phyloP scores from a whole-genome alignment of 2,797 vertebrate genomes.

The Setipinna tenuifilis region DNA sequence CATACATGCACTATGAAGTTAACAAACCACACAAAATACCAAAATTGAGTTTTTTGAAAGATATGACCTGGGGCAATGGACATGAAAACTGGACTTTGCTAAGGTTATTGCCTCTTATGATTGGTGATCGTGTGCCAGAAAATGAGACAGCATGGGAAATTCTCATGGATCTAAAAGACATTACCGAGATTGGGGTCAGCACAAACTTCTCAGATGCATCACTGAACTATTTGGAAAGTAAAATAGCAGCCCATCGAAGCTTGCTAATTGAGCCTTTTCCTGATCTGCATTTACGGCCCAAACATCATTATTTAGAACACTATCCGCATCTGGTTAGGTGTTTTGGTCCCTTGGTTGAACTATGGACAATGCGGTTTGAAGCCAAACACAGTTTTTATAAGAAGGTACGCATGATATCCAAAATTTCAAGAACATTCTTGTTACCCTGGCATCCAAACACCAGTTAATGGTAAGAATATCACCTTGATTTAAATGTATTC shows the following conservation, averaged over 20 bases:
- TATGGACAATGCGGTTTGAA: background rate
- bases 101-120: constrained; percentile 5
- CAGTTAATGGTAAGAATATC: background rate
- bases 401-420: background rate
- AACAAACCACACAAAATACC: too few relatives aligned
- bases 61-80: constrained; percentile 3
- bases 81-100: constrained; percentile 10
- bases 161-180: too few relatives aligned
- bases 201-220: too few relatives aligned
- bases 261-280: background rate
- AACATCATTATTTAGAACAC: background rate
- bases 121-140: background rate
- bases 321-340: background rate
- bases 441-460: background rate
- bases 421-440: background rate
- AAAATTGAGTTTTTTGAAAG: background rate
- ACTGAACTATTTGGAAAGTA: too few relatives aligned
- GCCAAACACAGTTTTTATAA: background rate
- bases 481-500: background rate
- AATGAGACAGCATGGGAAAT: too few relatives aligned
- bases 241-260: too few relatives aligned
- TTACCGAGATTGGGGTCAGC: too few relatives aligned
- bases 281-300: background rate
- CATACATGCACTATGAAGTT: too few relatives aligned
- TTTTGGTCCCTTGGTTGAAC: background rate